phyloP scores from a whole-genome alignment of 2,113 vertebrate genomes.

The Ophthalmotilapia sp. region DNA sequence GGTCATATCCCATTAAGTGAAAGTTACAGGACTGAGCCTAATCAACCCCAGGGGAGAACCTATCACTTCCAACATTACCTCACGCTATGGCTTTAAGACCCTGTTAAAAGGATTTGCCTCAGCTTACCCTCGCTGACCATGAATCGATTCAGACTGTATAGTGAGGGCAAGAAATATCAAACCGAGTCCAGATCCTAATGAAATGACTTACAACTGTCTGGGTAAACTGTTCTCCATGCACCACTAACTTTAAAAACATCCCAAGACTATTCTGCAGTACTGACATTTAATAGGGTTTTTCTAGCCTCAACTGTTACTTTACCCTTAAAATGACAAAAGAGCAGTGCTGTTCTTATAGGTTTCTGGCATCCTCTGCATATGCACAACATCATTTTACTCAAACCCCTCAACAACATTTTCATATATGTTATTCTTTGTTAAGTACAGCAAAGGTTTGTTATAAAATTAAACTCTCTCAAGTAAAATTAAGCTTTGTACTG shows the following conservation, averaged over 20 bases:
- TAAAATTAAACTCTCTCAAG: not conserved
- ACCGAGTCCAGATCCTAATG: conserved; percentile 1
- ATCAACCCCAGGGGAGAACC: conserved; percentile 62
- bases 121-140: conserved; percentile 23
- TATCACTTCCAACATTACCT: conserved; percentile 66
- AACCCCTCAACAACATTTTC: not conserved
- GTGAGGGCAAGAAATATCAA: conserved; percentile 18
- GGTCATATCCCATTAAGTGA: conserved; percentile 64
- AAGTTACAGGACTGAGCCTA: conserved; percentile 60
- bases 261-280: not conserved
- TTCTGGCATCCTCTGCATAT: not conserved
- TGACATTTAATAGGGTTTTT: not conserved
- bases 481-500: not conserved
- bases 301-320: not conserved
- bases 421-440: not conserved
- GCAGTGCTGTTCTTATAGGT: not conserved
- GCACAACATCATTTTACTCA: not conserved
- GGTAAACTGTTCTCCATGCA: not conserved
- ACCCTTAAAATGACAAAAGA: not conserved
- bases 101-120: conserved; percentile 32
- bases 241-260: conserved; percentile 16
- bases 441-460: not conserved
- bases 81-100: conserved; percentile 46
- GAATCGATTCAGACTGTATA: conserved; percentile 9
- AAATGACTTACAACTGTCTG: conserved; percentile 17